phyloP scores from a whole-genome alignment of 1,140 invertebrate species.

The Drosophila kohkoa region DNA sequence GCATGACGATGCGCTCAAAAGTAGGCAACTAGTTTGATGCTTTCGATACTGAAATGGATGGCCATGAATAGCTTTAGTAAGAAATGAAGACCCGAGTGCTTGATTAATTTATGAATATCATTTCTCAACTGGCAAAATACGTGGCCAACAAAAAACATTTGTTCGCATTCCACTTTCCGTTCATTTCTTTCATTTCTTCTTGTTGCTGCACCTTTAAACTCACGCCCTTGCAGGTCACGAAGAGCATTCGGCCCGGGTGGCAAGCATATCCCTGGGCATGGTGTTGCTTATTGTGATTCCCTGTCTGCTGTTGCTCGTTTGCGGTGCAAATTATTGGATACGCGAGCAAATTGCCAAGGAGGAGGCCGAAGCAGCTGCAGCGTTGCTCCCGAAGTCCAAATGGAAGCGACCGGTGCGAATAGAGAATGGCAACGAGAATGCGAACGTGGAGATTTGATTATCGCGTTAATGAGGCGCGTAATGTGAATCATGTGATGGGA shows the following conservation, averaged over 20 bases:
- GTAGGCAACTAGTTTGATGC: conserved; percentile 57
- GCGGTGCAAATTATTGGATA: conserved; percentile 86
- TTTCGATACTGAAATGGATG: conserved; percentile 14
- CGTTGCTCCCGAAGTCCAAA: conserved; percentile 57
- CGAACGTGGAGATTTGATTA: conserved; percentile 42
- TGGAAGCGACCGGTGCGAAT: conserved; percentile 53
- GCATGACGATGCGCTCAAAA: conserved; percentile 47
- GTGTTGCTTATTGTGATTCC: conserved; percentile 91
- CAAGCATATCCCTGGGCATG: conserved; percentile 91
- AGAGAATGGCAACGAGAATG: not conserved
- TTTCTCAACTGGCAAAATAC: conserved; percentile 34
- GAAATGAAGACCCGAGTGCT: conserved; percentile 14
- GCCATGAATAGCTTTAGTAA: conserved; percentile 11
- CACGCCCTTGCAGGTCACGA: conserved; percentile 88
- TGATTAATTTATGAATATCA: conserved; percentile 71
- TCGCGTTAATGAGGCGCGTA: conserved; percentile 57
- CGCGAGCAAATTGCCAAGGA: conserved; percentile 73
- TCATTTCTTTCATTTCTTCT: conserved; percentile 29
- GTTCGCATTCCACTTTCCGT: not conserved
- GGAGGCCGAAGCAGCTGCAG: conserved; percentile 68
- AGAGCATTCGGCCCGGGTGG: conserved; percentile 91
- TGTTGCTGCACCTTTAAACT: conserved; percentile 29
- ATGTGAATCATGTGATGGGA: conserved; percentile 27
- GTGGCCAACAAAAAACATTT: conserved; percentile 1
- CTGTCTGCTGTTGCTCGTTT: conserved; percentile 89